Conservation (phyloP, 2,888 invertebrate genomes). For the Ethmia dodecea region DNA sequence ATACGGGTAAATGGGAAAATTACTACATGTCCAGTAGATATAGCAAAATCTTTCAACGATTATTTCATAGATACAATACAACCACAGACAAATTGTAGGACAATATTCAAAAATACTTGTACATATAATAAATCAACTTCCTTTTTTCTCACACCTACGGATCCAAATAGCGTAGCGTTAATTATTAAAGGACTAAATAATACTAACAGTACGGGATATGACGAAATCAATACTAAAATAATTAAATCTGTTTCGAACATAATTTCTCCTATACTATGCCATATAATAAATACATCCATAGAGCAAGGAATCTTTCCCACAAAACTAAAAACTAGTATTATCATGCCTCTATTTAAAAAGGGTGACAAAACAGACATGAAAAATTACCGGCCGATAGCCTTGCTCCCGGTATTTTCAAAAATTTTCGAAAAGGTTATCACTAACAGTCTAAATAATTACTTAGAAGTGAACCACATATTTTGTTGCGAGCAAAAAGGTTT, state of each 20-base stretch:
- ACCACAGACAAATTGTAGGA: background rate
- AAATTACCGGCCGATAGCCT: slow-evolving; percentile 4
- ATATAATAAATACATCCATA: slow-evolving; percentile 2
- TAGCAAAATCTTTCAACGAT: slow-evolving; percentile 1
- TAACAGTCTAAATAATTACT: background rate
- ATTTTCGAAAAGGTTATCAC: slow-evolving; percentile 2
- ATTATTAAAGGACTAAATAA: background rate
- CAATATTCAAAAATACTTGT: slow-evolving; percentile 5
- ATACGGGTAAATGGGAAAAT: slow-evolving; percentile 8
- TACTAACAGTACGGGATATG: too few species aligned
- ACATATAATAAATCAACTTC: slow-evolving; percentile 5
- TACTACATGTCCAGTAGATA: slow-evolving; percentile 1
- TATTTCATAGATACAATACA: background rate
- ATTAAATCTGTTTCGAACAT: background rate
- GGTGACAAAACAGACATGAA: background rate
- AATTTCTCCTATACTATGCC: background rate
- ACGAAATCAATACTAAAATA: slow-evolving; percentile 3
- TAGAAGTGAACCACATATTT: background rate
- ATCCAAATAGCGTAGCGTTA: background rate
- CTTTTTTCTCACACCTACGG: background rate
- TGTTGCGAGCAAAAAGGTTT: slow-evolving; percentile 8
- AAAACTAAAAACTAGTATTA: background rate
- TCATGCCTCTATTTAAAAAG: slow-evolving; percentile 5
- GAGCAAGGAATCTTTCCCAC: too few species aligned
- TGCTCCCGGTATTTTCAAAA: slow-evolving; percentile 2